These are phyloP conservation scores for Acropora yongei DNA, from an alignment of 64 coral and sea anemone genomes.

Conservation along the genomic window DNA sequence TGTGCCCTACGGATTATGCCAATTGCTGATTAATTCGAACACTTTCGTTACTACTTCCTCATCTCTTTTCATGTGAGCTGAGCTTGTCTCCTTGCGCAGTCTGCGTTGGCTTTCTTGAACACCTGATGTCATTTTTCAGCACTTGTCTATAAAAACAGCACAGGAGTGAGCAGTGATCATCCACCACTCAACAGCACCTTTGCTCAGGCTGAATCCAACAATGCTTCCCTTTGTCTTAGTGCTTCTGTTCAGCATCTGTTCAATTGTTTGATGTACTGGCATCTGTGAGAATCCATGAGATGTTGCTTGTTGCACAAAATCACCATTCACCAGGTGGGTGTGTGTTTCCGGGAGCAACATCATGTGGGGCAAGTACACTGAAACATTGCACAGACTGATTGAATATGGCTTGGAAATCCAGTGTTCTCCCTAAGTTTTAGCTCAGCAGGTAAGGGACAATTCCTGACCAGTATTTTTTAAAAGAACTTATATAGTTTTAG, in stretches of 20 bases:
- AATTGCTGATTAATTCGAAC: constrained; percentile 14
- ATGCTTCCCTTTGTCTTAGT: constrained; percentile 77
- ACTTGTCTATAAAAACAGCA: constrained; percentile 64
- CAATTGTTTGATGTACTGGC: constrained; percentile 77
- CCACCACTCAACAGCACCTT: constrained; percentile 65
- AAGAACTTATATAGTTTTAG: too few species aligned
- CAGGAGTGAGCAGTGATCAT: constrained; percentile 77
- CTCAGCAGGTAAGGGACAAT: too few species aligned
- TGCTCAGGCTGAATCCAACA: constrained; percentile 60
- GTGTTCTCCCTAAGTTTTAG: too few species aligned
- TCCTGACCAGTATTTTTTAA: too few species aligned
- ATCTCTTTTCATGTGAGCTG: constrained; percentile 34
- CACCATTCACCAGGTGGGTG: constrained; percentile 49
- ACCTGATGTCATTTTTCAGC: constrained; percentile 2
- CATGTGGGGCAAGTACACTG: constrained; percentile 65
- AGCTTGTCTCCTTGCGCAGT: constrained; percentile 41
- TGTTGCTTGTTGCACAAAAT: constrained; percentile 66
- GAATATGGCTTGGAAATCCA: background rate
- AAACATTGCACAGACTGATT: constrained; percentile 51
- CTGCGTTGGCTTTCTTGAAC: background rate
- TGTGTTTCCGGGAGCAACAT: constrained; percentile 65
- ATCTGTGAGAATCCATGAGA: constrained; percentile 62
- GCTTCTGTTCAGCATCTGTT: constrained; percentile 75
- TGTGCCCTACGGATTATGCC: background rate
- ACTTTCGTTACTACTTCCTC: constrained; percentile 62